A percentile compares a stretch with the other conserved stretches of the same genome.
Conservation (phyloP, 2,888 invertebrate genomes). For the Polydesmus complanatus region DNA sequence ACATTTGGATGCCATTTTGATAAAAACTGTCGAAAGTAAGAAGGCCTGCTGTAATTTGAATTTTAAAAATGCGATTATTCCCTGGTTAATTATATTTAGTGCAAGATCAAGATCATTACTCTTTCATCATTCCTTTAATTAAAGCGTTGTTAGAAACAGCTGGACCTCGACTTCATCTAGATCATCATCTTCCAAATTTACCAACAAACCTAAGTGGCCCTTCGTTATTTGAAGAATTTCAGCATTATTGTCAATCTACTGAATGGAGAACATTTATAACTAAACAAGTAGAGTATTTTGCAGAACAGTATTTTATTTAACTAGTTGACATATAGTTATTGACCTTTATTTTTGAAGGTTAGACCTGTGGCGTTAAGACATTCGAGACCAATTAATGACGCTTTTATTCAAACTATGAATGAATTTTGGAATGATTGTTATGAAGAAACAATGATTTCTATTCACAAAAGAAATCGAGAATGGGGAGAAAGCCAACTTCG, state of each 20-base stretch:
- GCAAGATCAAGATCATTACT: constrained; percentile 40
- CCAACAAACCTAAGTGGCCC: constrained; percentile 42
- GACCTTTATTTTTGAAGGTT: constrained; percentile 32
- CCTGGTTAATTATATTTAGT: constrained; percentile 11
- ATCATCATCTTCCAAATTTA: constrained; percentile 36
- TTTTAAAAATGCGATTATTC: background rate
- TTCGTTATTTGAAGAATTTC: constrained; percentile 46
- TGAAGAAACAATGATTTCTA: constrained; percentile 43
- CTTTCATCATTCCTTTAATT: constrained; percentile 46
- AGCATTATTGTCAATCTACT: constrained; percentile 39
- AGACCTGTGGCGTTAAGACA: constrained; percentile 42
- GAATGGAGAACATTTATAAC: constrained; percentile 43
- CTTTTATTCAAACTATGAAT: constrained; percentile 41
- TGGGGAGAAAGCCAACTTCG: constrained; percentile 43
- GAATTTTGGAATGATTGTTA: constrained; percentile 47
- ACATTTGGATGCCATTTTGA: constrained; percentile 12
- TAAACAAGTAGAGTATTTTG: constrained; percentile 40
- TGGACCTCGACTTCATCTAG: constrained; percentile 24
- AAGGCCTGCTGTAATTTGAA: background rate
- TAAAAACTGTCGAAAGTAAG: constrained; percentile 11
- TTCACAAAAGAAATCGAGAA: constrained; percentile 41
- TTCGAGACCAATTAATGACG: constrained; percentile 31
- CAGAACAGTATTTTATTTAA: too few relatives aligned
- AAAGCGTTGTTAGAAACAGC: constrained; percentile 45
- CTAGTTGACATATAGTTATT: background rate